phyloP scores from a whole-genome alignment of 2,888 invertebrate species.

The Dolomedes plantarius region DNA sequence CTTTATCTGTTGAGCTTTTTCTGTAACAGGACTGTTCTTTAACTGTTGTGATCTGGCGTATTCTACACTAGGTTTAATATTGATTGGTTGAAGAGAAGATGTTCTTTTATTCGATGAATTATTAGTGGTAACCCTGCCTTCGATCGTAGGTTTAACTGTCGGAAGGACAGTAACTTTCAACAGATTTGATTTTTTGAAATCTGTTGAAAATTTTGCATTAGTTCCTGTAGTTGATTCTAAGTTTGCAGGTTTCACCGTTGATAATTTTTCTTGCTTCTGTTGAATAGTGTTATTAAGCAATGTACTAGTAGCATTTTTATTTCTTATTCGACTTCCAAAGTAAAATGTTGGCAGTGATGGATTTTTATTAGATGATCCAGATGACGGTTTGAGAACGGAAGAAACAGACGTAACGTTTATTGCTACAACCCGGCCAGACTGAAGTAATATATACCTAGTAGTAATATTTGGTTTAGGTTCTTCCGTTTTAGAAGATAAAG shows the following conservation, averaged over 20 bases:
- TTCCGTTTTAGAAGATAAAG: not conserved
- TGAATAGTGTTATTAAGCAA: not conserved
- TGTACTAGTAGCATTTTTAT: not conserved
- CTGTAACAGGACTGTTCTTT: not conserved
- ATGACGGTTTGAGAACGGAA: not conserved
- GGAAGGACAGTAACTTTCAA: not conserved
- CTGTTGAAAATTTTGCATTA: not conserved
- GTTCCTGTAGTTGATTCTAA: not conserved
- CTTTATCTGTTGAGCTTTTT: too few relatives aligned
- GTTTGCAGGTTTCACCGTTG: too few relatives aligned
- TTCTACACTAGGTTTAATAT: not conserved
- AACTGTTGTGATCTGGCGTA: not conserved
- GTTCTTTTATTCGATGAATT: too few relatives aligned
- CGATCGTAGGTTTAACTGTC: too few relatives aligned
- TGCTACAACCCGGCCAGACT: slow-evolving; percentile 52
- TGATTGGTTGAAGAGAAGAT: not conserved
- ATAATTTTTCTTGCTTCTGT: not conserved
- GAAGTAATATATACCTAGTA: slow-evolving; percentile 57
- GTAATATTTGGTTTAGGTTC: slow-evolving; percentile 42
- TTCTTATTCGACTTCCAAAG: slow-evolving; percentile 47
- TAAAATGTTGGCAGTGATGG: not conserved
- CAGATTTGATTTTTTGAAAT: not conserved
- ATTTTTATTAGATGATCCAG: not conserved
- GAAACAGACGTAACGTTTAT: slow-evolving; percentile 56
- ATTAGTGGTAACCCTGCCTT: too few relatives aligned